phyloP scores from a whole-genome alignment of 35 echinoderm and acorn worm species.

The Lytechinus pictus region DNA sequence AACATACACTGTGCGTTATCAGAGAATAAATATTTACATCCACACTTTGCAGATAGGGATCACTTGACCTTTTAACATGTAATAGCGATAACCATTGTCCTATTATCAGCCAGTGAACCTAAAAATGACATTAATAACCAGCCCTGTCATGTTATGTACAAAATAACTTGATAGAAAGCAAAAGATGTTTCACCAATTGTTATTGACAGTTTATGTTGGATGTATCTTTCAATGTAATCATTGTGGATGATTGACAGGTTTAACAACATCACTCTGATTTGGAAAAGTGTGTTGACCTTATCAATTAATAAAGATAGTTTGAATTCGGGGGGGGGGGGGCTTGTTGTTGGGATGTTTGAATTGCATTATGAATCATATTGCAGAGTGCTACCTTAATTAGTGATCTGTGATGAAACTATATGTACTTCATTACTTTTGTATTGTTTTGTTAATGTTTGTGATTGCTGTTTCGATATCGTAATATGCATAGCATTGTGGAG shows the following conservation, averaged over 20 bases:
- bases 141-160: not conserved
- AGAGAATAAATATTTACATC: not conserved
- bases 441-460: no score
- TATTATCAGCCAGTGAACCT: not conserved
- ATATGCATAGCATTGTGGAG: no score
- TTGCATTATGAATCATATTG: not conserved
- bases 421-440: no score
- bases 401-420: not conserved
- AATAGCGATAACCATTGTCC: not conserved
- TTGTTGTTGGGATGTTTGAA: no score
- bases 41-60: not conserved
- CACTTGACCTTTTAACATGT: not conserved
- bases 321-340: no score
- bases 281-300: not conserved
- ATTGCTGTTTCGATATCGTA: no score
- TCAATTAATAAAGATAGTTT: no score
- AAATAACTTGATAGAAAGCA: not conserved
- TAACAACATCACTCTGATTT: not conserved
- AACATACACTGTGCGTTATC: not conserved
- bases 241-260: not conserved
- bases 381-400: not conserved
- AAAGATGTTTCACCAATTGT: not conserved
- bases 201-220: not conserved
- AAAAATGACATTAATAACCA: not conserved
- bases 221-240: not conserved